Percentiles rank a stretch among this genome's conserved stretches.
These are phyloP conservation scores for Barnardius zonarius DNA, from an alignment of 2,113 vertebrate genomes.

Conservation along the genomic window DNA sequence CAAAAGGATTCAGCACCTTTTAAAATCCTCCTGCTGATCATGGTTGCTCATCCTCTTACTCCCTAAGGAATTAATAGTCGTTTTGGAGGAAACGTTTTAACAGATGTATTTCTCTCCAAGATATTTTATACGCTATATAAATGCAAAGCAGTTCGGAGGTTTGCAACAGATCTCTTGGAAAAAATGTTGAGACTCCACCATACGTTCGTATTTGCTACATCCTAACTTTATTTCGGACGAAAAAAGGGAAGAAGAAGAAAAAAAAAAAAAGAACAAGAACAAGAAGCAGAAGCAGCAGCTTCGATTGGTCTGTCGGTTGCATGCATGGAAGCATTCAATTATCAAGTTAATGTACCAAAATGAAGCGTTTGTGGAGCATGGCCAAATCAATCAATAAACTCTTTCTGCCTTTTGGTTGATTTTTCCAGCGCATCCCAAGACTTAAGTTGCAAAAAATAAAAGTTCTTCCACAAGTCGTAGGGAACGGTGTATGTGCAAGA, in stretches of 20 bases:
- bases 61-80: background rate
- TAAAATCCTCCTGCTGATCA: background rate
- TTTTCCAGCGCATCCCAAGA: background rate
- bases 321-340: background rate
- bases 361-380: background rate
- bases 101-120: background rate
- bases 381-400: background rate
- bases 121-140: background rate
- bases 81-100: conserved; percentile 10
- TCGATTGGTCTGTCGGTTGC: background rate
- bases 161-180: background rate
- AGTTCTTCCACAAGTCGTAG: background rate
- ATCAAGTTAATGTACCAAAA: background rate
- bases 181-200: background rate
- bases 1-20: background rate
- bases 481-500: background rate
- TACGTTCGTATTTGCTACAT: background rate
- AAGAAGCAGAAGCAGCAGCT: background rate
- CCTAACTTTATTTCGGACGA: background rate
- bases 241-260: background rate
- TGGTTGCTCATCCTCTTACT: background rate
- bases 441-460: background rate
- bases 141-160: background rate
- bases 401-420: background rate
- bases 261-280: background rate